A percentile compares a stretch with the other conserved stretches of the same genome.
These are phyloP conservation scores for Oreochromis spilurus DNA, from an alignment of 2,113 vertebrate genomes.

Conservation along the genomic window DNA sequence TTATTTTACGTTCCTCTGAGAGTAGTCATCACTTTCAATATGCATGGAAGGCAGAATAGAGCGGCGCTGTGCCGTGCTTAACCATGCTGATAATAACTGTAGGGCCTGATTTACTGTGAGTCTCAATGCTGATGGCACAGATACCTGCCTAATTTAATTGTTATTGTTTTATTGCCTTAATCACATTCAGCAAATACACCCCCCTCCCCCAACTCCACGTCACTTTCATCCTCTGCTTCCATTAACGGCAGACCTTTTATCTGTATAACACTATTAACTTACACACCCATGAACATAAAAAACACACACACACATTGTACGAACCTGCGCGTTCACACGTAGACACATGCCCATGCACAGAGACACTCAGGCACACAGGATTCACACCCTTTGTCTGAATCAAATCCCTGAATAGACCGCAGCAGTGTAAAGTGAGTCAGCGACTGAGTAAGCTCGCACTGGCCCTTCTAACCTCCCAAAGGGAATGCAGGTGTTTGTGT, in stretches of 20 bases:
- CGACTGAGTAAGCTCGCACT: conserved; percentile 30
- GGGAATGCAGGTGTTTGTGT: conserved; percentile 61
- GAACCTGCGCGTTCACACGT: neutral
- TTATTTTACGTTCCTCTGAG: conserved; percentile 17
- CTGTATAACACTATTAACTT: conserved; percentile 3
- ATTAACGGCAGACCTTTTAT: conserved; percentile 36
- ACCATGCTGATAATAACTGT: conserved; percentile 52
- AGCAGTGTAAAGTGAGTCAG: conserved; percentile 50
- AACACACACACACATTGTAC: neutral
- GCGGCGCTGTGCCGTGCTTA: conserved; percentile 26
- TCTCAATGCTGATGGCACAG: conserved; percentile 41
- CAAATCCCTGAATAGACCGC: conserved; percentile 35
- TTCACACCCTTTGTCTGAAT: conserved; percentile 38
- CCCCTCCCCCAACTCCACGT: neutral
- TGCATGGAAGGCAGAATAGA: conserved; percentile 7
- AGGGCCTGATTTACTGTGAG: conserved; percentile 38
- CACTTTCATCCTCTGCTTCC: conserved; percentile 24
- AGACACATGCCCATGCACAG: neutral
- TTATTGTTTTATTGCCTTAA: conserved; percentile 53
- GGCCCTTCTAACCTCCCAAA: conserved; percentile 43
- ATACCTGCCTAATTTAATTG: conserved; percentile 57
- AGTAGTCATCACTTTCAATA: conserved; percentile 27
- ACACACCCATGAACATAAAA: neutral
- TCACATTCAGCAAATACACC: conserved; percentile 48
- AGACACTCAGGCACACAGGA: neutral